These are phyloP conservation scores for Rhinolophus ferrumequinum DNA, from an alignment of 2,113 vertebrate genomes.

Conservation along the genomic window DNA sequence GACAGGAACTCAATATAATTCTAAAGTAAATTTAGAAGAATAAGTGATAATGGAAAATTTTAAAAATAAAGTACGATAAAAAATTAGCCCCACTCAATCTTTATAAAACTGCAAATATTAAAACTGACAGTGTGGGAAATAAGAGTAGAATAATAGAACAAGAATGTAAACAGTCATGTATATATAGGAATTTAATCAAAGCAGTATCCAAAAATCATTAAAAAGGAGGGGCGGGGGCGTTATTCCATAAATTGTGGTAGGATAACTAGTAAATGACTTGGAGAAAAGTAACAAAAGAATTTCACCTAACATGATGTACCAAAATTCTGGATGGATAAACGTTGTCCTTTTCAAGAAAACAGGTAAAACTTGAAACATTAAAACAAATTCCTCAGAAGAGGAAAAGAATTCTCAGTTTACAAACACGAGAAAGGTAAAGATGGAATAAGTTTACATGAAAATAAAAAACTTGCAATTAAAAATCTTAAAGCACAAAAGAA, in stretches of 20 bases:
- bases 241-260: no score
- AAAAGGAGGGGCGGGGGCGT: no score
- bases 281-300: background rate
- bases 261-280: background rate
- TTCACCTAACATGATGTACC: background rate
- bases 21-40: background rate
- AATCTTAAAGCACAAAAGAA: background rate
- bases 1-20: background rate
- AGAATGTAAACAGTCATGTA: background rate
- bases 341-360: background rate
- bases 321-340: background rate
- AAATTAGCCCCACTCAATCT: background rate
- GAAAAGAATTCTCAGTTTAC: slow-evolving; percentile 26
- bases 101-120: background rate
- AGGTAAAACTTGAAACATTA: background rate
- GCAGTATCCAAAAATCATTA: background rate
- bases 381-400: background rate
- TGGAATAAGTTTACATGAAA: background rate
- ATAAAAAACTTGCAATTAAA: background rate
- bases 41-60: background rate
- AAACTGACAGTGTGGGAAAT: background rate
- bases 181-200: background rate
- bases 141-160: background rate
- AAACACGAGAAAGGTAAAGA: background rate
- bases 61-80: background rate